Base-by-base conservation (phyloP, 53 echinoderm and acorn worm species). In the Zoroaster sp. region DNA sequence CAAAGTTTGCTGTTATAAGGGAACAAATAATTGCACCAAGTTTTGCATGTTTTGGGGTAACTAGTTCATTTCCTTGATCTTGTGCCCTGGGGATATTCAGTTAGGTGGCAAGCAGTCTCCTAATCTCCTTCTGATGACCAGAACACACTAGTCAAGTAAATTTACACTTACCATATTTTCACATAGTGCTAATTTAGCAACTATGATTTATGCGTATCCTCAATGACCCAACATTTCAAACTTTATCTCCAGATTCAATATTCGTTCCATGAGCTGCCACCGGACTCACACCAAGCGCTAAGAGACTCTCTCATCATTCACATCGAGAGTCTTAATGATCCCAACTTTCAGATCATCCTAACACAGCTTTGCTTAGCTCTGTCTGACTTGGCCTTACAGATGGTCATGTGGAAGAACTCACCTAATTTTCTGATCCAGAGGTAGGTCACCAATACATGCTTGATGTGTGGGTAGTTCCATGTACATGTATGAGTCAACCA, bases 301-400 rank as follows among this genome's bases (percentile, higher is more conserved):
- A 79, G 97, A 17, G 94, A 97, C 69, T 97, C 97, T 0, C 77
- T 97, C 40, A 94, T 97, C 79, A 92, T 71, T 65, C 97, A 97
- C 89, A 65, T 97, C 3, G 94, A 95, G 75, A 75, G 81, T 7
- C 88, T 97, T 46, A 94, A 90, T 17, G 97, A 95, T 40, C 95
- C 94, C 28, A 94, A 94, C 75, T 97, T 83, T 54, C 97, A 95
- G 69, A 94, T 97, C 67, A 97, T 95, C 67, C 90, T 92, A 54
- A 97, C 97, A 12, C 97, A 97, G 89, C 92, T 97, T 11, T 97
- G 97, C 41, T 87, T 97, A 14, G 97, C 97, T n/a, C 89, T 97
- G 66, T 92, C 95, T n/a, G 95, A 95, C 78, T 78, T 95, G 49
- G 97, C 97, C 14, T 81, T 97, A 32, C 95, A 95, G 89, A 97